A percentile compares a stretch with the other conserved stretches of the same genome.
These are phyloP conservation scores for Cryptoprocta ferox DNA, from an alignment of 2,797 vertebrate species.

Conservation along the genomic window DNA sequence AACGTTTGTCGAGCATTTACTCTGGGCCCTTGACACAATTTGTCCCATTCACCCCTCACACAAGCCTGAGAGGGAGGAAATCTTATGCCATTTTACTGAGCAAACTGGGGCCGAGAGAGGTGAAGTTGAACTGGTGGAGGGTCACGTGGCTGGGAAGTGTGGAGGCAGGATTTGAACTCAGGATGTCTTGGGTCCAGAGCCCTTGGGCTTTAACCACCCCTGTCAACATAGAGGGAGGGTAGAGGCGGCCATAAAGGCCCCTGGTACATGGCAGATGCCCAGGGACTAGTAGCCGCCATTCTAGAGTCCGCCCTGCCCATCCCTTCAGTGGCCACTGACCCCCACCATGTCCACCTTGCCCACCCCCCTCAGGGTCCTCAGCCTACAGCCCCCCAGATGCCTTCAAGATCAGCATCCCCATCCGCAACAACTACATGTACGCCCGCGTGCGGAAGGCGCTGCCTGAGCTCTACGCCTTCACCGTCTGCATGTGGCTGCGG, in stretches of 20 bases:
- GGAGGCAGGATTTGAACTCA: not conserved
- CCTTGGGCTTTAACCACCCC: not conserved
- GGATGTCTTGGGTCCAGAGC: not conserved
- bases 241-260: not conserved
- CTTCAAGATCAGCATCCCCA: constrained; percentile 93
- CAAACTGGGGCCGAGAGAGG: not conserved
- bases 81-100: not conserved
- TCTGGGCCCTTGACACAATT: not conserved
- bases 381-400: constrained; percentile 88
- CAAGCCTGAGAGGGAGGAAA: not conserved
- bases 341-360: not conserved
- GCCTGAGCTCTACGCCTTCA: constrained; percentile 93
- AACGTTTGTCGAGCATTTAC: not conserved
- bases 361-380: constrained; percentile 69
- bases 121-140: not conserved
- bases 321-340: not conserved
- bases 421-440: constrained; percentile 96
- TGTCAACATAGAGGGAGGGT: not conserved
- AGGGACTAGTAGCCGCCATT: not conserved
- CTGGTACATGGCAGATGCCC: not conserved
- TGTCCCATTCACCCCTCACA: not conserved
- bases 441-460: constrained; percentile 91
- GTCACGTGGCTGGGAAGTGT: not conserved
- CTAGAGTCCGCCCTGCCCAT: not conserved
- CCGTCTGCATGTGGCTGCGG: constrained; percentile 95